These are phyloP conservation scores for Leuciscus idus DNA, from an alignment of 2,113 vertebrate genomes.

Conservation along the genomic window DNA sequence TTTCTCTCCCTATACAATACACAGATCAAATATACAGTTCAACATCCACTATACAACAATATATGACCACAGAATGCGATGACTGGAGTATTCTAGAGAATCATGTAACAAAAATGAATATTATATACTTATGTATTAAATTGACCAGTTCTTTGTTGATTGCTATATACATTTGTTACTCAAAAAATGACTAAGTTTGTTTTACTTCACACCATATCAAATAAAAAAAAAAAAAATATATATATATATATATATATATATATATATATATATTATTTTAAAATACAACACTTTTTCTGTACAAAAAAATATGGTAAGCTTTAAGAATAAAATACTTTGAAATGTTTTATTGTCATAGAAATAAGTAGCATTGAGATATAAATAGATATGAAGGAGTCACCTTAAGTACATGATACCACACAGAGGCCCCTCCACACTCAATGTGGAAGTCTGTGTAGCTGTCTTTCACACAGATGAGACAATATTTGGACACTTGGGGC, in stretches of 20 bases:
- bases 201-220: no score
- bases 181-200: background rate
- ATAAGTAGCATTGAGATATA: background rate
- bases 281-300: background rate
- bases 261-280: background rate
- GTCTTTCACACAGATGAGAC: slow-evolving; percentile 97
- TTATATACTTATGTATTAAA: background rate
- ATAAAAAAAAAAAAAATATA: no score
- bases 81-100: background rate
- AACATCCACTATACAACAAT: background rate
- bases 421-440: slow-evolving; percentile 92
- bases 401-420: slow-evolving; percentile 97
- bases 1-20: slow-evolving; percentile 88
- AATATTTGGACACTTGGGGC: slow-evolving; percentile 97
- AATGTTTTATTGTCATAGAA: background rate
- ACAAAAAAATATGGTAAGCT: background rate
- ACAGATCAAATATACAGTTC: background rate
- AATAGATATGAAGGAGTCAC: slow-evolving; percentile 65
- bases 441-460: slow-evolving; percentile 99
- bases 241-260: no score
- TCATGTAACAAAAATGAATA: background rate
- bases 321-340: background rate
- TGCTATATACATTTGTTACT: background rate
- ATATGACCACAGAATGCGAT: background rate
- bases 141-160: background rate